Percentiles rank a stretch among this genome's conserved stretches.
Conservation (phyloP, 2,113 vertebrate species). For the Nestor notabilis region DNA sequence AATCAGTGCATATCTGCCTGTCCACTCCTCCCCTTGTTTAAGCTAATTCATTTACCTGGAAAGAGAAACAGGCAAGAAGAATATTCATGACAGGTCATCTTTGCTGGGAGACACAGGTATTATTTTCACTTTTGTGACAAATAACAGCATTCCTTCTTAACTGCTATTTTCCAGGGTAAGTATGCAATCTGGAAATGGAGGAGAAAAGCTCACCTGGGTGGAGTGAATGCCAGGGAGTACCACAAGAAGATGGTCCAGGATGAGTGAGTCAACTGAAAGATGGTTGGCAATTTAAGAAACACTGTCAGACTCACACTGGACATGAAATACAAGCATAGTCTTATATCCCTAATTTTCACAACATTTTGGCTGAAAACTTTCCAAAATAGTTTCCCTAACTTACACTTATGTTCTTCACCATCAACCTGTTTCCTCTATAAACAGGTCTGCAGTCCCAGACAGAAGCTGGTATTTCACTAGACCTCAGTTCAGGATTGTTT, state of each 20-base stretch:
- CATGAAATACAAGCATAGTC: background rate
- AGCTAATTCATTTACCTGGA: background rate
- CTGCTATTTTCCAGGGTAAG: background rate
- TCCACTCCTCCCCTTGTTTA: background rate
- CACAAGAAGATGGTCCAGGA: background rate
- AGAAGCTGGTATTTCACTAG: background rate
- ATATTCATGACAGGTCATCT: background rate
- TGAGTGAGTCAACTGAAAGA: background rate
- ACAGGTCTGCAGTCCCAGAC: background rate
- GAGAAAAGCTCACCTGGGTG: background rate
- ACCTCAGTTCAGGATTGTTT: background rate
- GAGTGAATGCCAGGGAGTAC: background rate
- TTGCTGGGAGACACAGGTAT: background rate
- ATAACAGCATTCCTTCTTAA: background rate
- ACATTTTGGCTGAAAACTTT: background rate
- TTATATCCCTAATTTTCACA: background rate
- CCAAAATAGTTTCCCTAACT: background rate
- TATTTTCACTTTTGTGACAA: background rate
- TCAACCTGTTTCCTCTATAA: background rate
- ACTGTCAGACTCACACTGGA: fast-evolving
- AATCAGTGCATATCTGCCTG: background rate
- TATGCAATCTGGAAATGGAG: background rate
- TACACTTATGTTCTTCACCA: background rate
- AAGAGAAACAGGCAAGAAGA: background rate
- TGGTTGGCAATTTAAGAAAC: background rate